Evolutionary conservation across 2,113 vertebrate genomes (phyloP).

Genomic region (Pyrgilauda ruficollis): DNA sequence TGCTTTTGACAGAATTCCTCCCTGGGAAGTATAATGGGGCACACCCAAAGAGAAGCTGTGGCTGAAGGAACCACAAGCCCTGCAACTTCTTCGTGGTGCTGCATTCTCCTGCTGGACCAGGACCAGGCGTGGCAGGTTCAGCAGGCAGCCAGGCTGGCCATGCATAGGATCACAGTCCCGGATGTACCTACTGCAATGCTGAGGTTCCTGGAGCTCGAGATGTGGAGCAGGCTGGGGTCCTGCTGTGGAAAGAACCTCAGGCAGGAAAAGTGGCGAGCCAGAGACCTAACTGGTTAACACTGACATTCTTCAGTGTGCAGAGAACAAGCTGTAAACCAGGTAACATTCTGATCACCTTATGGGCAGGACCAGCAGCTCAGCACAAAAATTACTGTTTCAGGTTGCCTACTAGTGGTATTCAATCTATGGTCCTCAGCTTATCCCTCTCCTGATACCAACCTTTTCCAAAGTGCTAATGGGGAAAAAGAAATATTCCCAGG

Average conservation of each 20-base stretch:
- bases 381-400: not conserved
- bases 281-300: rapidly evolving
- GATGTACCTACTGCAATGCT: not conserved
- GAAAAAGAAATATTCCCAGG: not conserved
- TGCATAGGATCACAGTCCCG: not conserved
- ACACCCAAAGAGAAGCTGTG: not conserved
- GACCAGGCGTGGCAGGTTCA: not conserved
- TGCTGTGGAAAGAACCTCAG: not conserved
- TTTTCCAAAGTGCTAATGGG: not conserved
- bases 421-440: not conserved
- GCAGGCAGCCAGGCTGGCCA: not conserved
- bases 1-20: not conserved
- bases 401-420: not conserved
- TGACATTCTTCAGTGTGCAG: rapidly evolving
- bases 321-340: not conserved
- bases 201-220: not conserved
- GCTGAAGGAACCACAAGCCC: not conserved
- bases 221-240: rapidly evolving
- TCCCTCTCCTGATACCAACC: not conserved
- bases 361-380: not conserved
- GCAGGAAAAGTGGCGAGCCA: rapidly evolving
- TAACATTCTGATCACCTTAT: not conserved
- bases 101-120: not conserved
- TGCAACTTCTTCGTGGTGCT: rapidly evolving
- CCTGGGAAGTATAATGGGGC: not conserved